phyloP scores from a whole-genome alignment of 2,797 vertebrate genomes.

The Chelonia mydas region DNA sequence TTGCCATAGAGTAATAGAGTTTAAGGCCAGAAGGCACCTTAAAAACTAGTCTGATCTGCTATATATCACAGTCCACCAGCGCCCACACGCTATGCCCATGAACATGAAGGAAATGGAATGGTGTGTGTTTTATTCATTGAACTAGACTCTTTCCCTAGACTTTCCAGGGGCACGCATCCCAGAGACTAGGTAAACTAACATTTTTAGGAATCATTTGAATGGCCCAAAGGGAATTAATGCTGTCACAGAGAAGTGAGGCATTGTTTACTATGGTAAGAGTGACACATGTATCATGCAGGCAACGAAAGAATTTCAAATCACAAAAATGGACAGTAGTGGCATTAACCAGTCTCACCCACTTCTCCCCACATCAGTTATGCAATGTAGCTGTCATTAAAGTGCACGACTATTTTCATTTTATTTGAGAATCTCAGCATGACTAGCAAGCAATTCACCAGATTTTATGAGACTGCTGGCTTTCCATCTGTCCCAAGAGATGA shows the following conservation, averaged over 20 bases:
- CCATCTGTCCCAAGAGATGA: background rate
- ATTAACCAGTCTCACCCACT: background rate
- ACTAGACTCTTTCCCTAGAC: background rate
- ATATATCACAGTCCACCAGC: background rate
- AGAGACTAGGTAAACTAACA: background rate
- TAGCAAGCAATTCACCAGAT: background rate
- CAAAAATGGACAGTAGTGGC: background rate
- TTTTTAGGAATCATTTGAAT: background rate
- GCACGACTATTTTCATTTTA: background rate
- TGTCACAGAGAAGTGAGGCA: background rate
- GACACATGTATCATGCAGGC: background rate
- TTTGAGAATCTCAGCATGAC: background rate
- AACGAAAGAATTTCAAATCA: background rate
- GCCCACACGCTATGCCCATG: background rate
- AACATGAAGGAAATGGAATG: background rate
- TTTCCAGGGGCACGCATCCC: background rate
- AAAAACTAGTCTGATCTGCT: background rate
- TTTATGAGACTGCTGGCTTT: constrained; percentile 8
- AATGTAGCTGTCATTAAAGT: background rate
- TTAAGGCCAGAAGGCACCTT: background rate
- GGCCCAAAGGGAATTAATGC: background rate
- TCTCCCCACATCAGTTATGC: background rate
- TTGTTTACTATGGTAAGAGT: background rate
- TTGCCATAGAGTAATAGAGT: background rate
- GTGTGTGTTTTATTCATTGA: background rate